A percentile compares a stretch with the other conserved stretches of the same genome.
Evolutionary conservation across 2,888 invertebrate genomes (phyloP).

Genomic region (Hemicrepidius hirtus): DNA sequence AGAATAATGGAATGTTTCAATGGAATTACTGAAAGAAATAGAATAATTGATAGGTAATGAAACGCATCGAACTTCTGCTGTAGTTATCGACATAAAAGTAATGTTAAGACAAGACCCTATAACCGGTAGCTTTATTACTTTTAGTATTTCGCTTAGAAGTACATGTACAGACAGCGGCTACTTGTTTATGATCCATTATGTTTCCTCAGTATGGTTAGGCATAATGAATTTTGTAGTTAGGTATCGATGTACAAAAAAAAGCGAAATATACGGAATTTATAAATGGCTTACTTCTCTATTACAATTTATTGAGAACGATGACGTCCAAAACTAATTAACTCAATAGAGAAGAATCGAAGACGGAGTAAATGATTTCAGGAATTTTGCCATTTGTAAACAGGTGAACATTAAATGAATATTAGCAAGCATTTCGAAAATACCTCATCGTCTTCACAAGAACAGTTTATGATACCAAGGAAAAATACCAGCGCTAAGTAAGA

Average conservation of each 20-base stretch:
- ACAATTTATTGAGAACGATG: background rate
- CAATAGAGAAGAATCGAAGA: too few species aligned
- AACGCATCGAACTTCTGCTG: background rate
- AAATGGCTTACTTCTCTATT: conserved; percentile 4
- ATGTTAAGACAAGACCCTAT: conserved; percentile 32
- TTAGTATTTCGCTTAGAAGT: conserved; percentile 34
- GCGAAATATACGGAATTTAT: background rate
- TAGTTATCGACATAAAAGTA: conserved; percentile 19
- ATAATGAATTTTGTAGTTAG: conserved; percentile 23
- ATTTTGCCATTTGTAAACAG: too few species aligned
- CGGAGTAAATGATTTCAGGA: too few species aligned
- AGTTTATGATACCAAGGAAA: too few species aligned
- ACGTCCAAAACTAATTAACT: too few species aligned
- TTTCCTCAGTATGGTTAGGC: conserved; percentile 26
- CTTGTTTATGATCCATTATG: conserved; percentile 47
- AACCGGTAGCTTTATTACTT: conserved; percentile 48
- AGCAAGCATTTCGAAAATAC: too few species aligned
- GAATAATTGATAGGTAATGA: background rate
- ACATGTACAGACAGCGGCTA: conserved; percentile 32
- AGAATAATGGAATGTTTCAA: too few species aligned
- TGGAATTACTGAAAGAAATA: background rate
- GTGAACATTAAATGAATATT: too few species aligned
- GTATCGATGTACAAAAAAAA: background rate
- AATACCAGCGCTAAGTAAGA: too few species aligned
- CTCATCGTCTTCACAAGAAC: too few species aligned